Evolutionary conservation across 30 jellyfish, hydroid and myxozoan species (phyloP), one percentile per base, ranked within the genome.

Genomic region (Turritopsis dohrnii): DNA sequence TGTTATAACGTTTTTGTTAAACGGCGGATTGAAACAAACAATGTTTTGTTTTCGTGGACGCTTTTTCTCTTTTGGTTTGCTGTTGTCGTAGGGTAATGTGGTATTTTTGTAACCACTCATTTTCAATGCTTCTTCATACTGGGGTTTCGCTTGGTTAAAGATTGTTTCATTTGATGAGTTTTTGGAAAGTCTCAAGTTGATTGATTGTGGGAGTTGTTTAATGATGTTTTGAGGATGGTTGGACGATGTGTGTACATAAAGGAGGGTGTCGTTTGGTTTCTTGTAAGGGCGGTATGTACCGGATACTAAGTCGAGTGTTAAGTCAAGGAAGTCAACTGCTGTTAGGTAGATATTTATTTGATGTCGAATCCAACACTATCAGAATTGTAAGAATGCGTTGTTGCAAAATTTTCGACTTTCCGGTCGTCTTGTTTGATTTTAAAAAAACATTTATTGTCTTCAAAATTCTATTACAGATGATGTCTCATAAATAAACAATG

Each of bases 121-220:
- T 69, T 27, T 23, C 30, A n/a, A 69, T 69, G 77, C 77, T 27
- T 69, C 77, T 69, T 23, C 77, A 21, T 69, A 69, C 19, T 69
- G 22, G 16, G 9, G n/a, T 23, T 69, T 69, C 19, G 30, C 77
- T 9, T 23, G 8, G 23, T 69, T 21, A 27, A 69, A 69, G 9
- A 69, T 27, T 0, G 28, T 27, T 69, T 69, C 22, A 21, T 19
- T 69, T 23, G 23, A 69, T 7, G 77, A 69, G 22, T 69, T 69
- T 19, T 69, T 69, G 77, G 77, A 19, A 7, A 69, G 60, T 3
- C 60, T 5, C 9, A 3, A 5, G 60, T 5, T 13, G 5, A 41
- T 41, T 3, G 60, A 5, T 41, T 5, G 5, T 13, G 60, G 60
- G 5, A 41, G 13, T 13, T 41, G 60, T 41, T 41, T 41, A 5